phyloP scores from a whole-genome alignment of 2,113 vertebrate genomes.

The Notechis scutatus region DNA sequence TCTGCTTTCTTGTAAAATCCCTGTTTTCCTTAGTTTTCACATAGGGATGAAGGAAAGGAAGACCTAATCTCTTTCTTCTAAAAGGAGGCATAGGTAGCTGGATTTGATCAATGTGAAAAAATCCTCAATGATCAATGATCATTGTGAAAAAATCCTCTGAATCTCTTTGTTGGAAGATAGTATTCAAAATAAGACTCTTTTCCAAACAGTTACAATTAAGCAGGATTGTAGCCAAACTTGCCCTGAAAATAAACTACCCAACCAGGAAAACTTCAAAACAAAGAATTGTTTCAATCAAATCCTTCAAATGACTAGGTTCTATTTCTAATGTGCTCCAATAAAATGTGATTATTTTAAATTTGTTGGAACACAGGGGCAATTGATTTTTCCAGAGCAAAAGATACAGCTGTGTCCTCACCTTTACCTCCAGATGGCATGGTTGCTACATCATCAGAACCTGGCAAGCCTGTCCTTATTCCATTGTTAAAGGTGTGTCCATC shows the following conservation, averaged over 20 bases:
- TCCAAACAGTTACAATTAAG: not conserved
- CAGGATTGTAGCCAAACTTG: not conserved
- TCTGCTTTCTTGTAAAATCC: not conserved
- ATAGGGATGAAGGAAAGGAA: not conserved
- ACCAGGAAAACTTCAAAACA: not conserved
- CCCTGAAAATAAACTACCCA: not conserved
- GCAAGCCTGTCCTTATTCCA: constrained; percentile 83
- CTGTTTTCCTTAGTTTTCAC: not conserved
- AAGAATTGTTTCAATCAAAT: not conserved
- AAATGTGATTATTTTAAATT: constrained; percentile 11
- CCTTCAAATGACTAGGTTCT: constrained; percentile 18
- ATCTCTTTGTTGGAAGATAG: not conserved
- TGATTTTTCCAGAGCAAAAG: constrained; percentile 41
- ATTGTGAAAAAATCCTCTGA: not conserved
- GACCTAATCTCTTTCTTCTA: constrained; percentile 5
- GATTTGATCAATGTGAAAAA: not conserved
- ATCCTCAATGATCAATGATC: not conserved
- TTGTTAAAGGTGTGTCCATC: constrained; percentile 92
- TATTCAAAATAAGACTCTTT: not conserved
- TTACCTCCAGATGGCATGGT: constrained; percentile 92
- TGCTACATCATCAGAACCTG: constrained; percentile 85
- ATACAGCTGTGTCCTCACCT: constrained; percentile 78
- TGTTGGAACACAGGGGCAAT: constrained; percentile 1
- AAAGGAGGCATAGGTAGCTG: not conserved
- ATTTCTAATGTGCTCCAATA: not conserved